These are phyloP conservation scores for Frankliniella fusca DNA, from an alignment of 2,888 invertebrate species.

Conservation along the genomic window DNA sequence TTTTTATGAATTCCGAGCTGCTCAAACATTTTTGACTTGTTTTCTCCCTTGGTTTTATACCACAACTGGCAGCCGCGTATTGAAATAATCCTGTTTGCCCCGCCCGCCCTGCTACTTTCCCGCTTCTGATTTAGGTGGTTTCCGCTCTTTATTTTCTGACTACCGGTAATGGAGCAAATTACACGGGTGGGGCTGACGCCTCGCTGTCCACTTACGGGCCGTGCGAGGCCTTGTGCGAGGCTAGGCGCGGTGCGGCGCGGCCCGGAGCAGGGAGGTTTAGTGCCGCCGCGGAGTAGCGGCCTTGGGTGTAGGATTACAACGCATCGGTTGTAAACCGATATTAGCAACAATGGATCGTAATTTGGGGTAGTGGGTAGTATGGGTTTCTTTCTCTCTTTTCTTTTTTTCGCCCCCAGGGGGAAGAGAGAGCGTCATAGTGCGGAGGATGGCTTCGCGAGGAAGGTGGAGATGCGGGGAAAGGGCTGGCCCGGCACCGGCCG, in stretches of 20 bases:
- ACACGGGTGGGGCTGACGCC: background rate
- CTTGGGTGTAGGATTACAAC: conserved; percentile 22
- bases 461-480: background rate
- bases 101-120: background rate
- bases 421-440: background rate
- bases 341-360: conserved; percentile 24
- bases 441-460: background rate
- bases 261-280: background rate
- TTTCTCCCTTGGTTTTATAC: too few species aligned
- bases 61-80: background rate
- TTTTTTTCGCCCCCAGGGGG: background rate
- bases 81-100: background rate
- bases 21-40: too few species aligned
- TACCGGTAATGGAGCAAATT: background rate
- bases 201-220: conserved; percentile 3
- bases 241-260: background rate
- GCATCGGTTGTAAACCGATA: conserved; percentile 16
- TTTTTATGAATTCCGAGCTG: too few species aligned
- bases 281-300: background rate
- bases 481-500: background rate
- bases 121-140: background rate
- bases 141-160: background rate
- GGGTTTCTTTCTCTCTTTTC: background rate
- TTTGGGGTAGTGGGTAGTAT: background rate
- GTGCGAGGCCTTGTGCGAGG: background rate